phyloP scores from a whole-genome alignment of 2,797 vertebrate species.

The Philypnodon macrostomus region DNA sequence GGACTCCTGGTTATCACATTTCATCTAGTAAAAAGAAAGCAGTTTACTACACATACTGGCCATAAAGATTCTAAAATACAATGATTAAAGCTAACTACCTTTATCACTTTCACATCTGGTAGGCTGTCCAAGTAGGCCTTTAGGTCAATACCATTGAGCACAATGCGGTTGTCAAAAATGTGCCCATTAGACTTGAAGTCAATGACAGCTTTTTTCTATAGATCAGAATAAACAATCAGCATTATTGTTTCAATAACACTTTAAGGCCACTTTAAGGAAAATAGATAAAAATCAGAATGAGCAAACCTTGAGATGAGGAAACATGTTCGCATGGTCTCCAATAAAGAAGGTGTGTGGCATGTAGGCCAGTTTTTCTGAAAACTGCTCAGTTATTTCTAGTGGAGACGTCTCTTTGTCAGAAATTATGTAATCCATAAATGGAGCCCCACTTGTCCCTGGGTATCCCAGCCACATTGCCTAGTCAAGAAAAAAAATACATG shows the following conservation, averaged over 20 bases:
- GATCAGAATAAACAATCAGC: neutral
- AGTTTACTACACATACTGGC: slow-evolving; percentile 10
- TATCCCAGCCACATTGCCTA: slow-evolving; percentile 98
- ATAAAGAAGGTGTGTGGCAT: slow-evolving; percentile 99
- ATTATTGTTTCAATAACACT: neutral
- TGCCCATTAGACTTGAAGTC: slow-evolving; percentile 99
- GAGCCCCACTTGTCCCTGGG: slow-evolving; percentile 95
- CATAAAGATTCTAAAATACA: too few relatives aligned
- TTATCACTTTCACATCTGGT: slow-evolving; percentile 96
- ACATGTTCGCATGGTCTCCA: slow-evolving; percentile 99
- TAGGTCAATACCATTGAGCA: slow-evolving; percentile 96
- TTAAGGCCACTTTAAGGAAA: too few relatives aligned
- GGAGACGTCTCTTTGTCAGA: slow-evolving; percentile 96
- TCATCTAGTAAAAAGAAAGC: slow-evolving; percentile 80
- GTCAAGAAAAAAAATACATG: neutral
- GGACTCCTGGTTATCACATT: slow-evolving; percentile 89
- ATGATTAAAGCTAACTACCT: slow-evolving; percentile 81
- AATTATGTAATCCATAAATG: slow-evolving; percentile 98
- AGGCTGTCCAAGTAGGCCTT: slow-evolving; percentile 98
- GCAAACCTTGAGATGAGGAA: slow-evolving; percentile 94
- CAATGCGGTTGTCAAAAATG: slow-evolving; percentile 98
- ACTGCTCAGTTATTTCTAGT: slow-evolving; percentile 91
- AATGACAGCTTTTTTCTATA: slow-evolving; percentile 97
- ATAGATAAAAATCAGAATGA: neutral
- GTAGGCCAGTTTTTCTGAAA: slow-evolving; percentile 97